Evolutionary conservation across 2,797 vertebrate genomes (phyloP).

Genomic region (Labroides dimidiatus): DNA sequence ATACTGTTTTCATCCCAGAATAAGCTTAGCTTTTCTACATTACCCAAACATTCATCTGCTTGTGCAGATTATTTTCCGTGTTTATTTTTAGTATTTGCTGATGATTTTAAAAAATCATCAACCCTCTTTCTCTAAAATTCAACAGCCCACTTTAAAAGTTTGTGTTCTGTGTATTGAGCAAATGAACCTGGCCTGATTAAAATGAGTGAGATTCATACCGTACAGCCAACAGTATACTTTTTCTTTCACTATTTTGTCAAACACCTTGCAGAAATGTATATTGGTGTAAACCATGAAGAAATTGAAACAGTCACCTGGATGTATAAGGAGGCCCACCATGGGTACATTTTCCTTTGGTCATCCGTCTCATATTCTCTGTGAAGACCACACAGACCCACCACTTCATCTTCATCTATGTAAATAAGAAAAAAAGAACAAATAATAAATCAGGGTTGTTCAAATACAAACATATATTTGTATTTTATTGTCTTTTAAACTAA

Average conservation of each 20-base stretch:
- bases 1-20: no score
- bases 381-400: constrained; percentile 72
- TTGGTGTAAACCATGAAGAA: neutral
- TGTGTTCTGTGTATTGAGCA: no score
- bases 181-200: no score
- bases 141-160: no score
- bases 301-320: constrained; percentile 49
- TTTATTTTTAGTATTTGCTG: no score
- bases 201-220: no score
- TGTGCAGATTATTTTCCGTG: no score
- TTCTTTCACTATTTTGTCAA: neutral
- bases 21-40: no score
- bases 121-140: no score
- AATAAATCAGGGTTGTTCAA: neutral
- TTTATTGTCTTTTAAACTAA: neutral
- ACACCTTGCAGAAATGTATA: neutral
- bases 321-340: constrained; percentile 54
- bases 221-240: no score
- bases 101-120: no score
- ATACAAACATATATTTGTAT: neutral
- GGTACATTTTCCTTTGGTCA: constrained; percentile 27
- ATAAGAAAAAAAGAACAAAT: neutral
- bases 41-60: neutral
- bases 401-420: constrained; percentile 66
- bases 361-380: neutral